phyloP scores from a whole-genome alignment of 2,113 vertebrate genomes.

The Passer domesticus region DNA sequence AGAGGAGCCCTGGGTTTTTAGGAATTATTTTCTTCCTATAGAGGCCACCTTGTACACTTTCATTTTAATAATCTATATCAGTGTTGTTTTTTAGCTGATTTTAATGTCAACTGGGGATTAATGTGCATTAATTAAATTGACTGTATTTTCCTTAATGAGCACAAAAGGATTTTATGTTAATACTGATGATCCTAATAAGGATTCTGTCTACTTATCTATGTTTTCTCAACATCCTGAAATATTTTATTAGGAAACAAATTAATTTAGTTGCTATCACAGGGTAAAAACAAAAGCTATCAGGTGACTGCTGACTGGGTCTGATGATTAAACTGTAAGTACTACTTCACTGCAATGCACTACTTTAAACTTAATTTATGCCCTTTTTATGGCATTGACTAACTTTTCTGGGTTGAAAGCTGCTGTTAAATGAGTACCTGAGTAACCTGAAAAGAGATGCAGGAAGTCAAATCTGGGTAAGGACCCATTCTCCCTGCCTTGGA shows the following conservation, averaged over 20 bases:
- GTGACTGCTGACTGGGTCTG: constrained; percentile 32
- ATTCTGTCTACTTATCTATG: constrained; percentile 86
- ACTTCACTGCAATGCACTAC: not conserved
- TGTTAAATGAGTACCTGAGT: not conserved
- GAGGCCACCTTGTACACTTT: constrained; percentile 45
- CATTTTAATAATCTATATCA: constrained; percentile 79
- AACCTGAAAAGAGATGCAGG: not conserved
- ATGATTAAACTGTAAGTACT: constrained; percentile 17
- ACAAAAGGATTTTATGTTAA: constrained; percentile 93
- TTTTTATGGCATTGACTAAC: not conserved
- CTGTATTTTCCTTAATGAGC: constrained; percentile 95
- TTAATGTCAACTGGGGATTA: constrained; percentile 93
- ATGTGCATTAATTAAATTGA: constrained; percentile 97
- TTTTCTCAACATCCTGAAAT: constrained; percentile 87
- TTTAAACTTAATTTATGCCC: not conserved
- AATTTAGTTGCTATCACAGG: constrained; percentile 67
- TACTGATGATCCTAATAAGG: constrained; percentile 88
- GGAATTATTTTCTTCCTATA: constrained; percentile 56
- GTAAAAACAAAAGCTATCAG: constrained; percentile 54
- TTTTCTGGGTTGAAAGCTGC: not conserved
- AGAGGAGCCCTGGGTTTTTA: not conserved
- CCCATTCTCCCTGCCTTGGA: not conserved
- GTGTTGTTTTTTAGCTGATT: constrained; percentile 85
- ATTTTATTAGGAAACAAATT: constrained; percentile 84
- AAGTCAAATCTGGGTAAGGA: not conserved